phyloP scores from a whole-genome alignment of 2,797 vertebrate genomes.

The Brachyalestes nurse region DNA sequence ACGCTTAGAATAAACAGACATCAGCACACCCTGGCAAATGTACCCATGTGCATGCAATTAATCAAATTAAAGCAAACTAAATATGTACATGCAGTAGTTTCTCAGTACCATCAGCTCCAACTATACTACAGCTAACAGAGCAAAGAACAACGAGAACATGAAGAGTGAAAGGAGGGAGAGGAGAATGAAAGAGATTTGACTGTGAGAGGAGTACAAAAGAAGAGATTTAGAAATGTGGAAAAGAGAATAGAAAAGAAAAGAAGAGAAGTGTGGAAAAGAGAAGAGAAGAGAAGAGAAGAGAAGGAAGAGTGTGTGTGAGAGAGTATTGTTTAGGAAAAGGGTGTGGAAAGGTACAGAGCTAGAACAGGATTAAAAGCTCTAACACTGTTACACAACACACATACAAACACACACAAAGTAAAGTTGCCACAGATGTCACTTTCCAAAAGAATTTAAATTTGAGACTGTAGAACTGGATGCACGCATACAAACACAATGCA shows the following conservation, averaged over 20 bases:
- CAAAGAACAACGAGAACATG: background rate
- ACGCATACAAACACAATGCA: background rate
- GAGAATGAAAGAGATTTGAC: background rate
- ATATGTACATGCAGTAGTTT: too few species aligned
- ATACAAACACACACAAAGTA: background rate
- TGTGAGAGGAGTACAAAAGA: constrained; percentile 10
- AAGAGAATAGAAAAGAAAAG: background rate
- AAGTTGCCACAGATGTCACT: background rate
- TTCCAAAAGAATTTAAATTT: background rate
- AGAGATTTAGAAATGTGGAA: background rate
- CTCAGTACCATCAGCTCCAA: background rate
- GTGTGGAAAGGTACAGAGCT: constrained; percentile 29
- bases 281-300: background rate
- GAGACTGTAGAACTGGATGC: background rate
- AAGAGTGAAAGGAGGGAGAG: background rate
- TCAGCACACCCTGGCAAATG: constrained; percentile 39
- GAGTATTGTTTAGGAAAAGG: constrained; percentile 38
- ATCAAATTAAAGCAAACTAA: background rate
- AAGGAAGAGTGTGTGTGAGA: background rate
- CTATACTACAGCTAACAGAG: background rate
- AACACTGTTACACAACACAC: constrained; percentile 2
- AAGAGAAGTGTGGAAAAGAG: constrained; percentile 13
- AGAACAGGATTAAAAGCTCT: constrained; percentile 25
- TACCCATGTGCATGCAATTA: background rate
- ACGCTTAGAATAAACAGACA: constrained; percentile 47